Base-by-base conservation (phyloP, 1,140 invertebrate species). In the Phymorhynchus buccinoides region DNA sequence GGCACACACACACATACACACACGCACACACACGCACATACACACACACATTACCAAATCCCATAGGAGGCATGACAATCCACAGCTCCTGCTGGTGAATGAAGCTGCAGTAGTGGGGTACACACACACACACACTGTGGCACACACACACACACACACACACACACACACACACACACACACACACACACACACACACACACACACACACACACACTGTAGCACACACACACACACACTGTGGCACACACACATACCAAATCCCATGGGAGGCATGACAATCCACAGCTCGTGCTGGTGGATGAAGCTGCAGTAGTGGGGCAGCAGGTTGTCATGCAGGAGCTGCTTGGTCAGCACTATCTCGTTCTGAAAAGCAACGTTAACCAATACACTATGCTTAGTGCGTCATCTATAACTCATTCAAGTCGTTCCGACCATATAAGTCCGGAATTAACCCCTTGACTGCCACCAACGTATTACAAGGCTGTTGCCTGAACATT, bases 211-310 rank as follows among this genome's bases (percentile, higher is more conserved):
- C 9, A 27, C 22, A 27, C 62, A 66, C 62, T 27, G 18, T 27
- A 9, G n/a, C 7, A 12, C 62, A 66, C 7, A 4, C n/a, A 30
- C n/a, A 66, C 22, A 27, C 4, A 12, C n/a, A n/a, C n/a, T n/a
- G n/a, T n/a, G n/a, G n/a, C n/a, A 1, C 68, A 71, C 12, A 35
- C 30, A 42, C 78, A 56, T 12, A 92, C 93, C 96, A 92, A 95
- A 96, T 22, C 95, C 95, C 96, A 97, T 96, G 30, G 97, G 93
- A 4, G 97, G 96, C 87, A 95, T 96, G 27, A 97, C 95, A 3
- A 96, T 94, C 93, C 96, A 97, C n/a, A 97, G 93, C 91, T 97
- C 95, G 83, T 95, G 94, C 16, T 95, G 95, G 87, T 94, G 94
- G 1, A 97, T 95, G 94, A 97, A 97, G 56, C 96, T 95, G 79